Conservation (phyloP, 2,888 invertebrate species). For the Drosophila limbata region DNA sequence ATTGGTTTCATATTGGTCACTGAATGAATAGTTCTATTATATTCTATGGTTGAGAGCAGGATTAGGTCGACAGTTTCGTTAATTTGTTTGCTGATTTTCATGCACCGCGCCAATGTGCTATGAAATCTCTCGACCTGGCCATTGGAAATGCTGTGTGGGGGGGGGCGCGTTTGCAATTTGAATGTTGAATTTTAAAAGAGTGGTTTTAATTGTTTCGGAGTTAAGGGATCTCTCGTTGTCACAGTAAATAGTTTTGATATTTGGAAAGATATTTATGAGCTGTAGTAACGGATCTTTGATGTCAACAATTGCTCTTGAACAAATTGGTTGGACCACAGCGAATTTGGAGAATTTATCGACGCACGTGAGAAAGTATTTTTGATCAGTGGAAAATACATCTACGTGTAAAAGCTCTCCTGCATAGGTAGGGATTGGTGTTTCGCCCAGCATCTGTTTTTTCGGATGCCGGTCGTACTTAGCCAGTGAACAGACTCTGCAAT, state of each 20-base stretch:
- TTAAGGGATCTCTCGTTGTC: conserved; percentile 19
- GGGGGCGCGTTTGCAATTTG: no score
- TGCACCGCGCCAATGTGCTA: conserved; percentile 2
- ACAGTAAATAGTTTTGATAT: conserved; percentile 3
- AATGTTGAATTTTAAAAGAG: no score
- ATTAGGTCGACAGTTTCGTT: no score
- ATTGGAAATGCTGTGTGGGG: neutral
- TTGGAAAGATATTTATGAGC: neutral
- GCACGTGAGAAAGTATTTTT: conserved; percentile 8
- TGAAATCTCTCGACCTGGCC: conserved; percentile 16
- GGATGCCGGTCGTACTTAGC: conserved; percentile 11
- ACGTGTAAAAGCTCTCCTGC: conserved; percentile 8
- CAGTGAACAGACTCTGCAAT: neutral
- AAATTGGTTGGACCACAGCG: conserved; percentile 1
- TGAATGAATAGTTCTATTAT: conserved; percentile 12
- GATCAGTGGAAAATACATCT: conserved; percentile 5
- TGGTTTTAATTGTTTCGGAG: conserved; percentile 8
- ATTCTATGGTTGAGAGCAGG: no score
- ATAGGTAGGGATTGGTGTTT: conserved; percentile 3
- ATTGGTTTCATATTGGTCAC: conserved; percentile 4
- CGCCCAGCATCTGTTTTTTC: conserved; percentile 5
- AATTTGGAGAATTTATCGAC: conserved; percentile 16
- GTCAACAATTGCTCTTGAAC: conserved; percentile 4
- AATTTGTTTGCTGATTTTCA: no score
- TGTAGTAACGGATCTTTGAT: neutral